Evolutionary conservation across 2,797 vertebrate species (phyloP), one percentile per base, ranked within the genome.

Genomic region (Pseudochirops corinnae): DNA sequence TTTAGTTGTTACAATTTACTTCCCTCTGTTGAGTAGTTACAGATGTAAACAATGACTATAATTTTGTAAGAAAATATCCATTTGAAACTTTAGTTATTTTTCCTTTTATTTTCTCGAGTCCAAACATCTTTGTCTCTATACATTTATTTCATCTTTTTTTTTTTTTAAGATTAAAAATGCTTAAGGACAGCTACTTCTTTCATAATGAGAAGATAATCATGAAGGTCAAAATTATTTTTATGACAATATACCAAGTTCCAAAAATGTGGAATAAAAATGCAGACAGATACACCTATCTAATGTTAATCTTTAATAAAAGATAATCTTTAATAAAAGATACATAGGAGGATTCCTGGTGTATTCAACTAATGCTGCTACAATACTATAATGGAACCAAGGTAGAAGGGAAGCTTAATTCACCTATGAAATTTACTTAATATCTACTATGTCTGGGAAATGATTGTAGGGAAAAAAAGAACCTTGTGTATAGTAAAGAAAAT

Each of bases 81-180:
- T 50, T 95, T 74, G 50, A 55, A 87, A 29, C 31, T 39, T 24
- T 91, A 3, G 90, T 1, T 67, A 29, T 55, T 91, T 55, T 74
- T 95, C 28, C 53, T 58, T 46, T 3, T 11, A 60, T 33, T 52
- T 0, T 93, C 50, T 60, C 18, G 21, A 46, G 7, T 46, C 21
- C 7, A 87, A 46, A 46, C 74, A 87, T 46, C 9, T 87, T 82
- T 87, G 0, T 10, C 5, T 94, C 13, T 39, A 82, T 26, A 56
- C 0, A 50, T 55, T 7, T 74, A 57, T 55, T 87, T 94, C 28
- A 96, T 26, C 90, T 18, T 91, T 95, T 93, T 18, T 95, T 93
- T 18, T 58, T 58, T 28, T 28, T 10, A 87, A 62, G 14, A 56
- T 58, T 56, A 2, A 21, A 93, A 91, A 90, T 24, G 14, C 92